Evolutionary conservation across 1,140 invertebrate genomes (phyloP).

Genomic region (Eurytemora carolleeae): DNA sequence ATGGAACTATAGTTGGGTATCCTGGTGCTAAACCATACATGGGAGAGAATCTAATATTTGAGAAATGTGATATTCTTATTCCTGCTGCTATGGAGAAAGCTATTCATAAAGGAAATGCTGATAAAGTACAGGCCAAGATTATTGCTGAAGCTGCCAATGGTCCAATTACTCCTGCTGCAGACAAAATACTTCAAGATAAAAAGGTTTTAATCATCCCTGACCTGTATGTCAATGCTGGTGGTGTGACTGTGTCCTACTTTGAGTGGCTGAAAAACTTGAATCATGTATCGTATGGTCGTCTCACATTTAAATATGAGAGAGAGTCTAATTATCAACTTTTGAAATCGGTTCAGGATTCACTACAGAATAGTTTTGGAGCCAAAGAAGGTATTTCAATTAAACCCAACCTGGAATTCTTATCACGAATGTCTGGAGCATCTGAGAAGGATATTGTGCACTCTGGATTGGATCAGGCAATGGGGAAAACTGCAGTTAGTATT

Average conservation of each 20-base stretch:
- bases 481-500: constrained; percentile 68
- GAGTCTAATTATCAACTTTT: constrained; percentile 95
- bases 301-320: constrained; percentile 97
- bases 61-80: constrained; percentile 91
- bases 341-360: constrained; percentile 42
- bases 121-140: constrained; percentile 44
- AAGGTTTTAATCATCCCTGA: constrained; percentile 95
- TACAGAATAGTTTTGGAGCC: constrained; percentile 86
- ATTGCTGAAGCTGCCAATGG: constrained; percentile 98
- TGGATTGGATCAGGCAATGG: constrained; percentile 97
- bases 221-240: constrained; percentile 88
- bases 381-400: constrained; percentile 83
- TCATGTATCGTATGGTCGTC: constrained; percentile 92
- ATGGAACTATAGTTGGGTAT: constrained; percentile 83
- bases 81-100: constrained; percentile 94
- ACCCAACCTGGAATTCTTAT: constrained; percentile 81
- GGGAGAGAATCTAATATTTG: constrained; percentile 69
- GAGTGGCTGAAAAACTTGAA: constrained; percentile 99
- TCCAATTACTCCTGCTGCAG: constrained; percentile 88
- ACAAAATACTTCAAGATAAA: constrained; percentile 78
- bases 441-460: constrained; percentile 99
- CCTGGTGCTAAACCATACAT: constrained; percentile 64
- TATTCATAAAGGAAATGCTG: constrained; percentile 80
- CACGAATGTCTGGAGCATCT: constrained; percentile 85
- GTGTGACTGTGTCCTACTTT: constrained; percentile 99